Evolutionary conservation across 2,113 vertebrate species (phyloP).

Genomic region (Leucoraja erinaceus): DNA sequence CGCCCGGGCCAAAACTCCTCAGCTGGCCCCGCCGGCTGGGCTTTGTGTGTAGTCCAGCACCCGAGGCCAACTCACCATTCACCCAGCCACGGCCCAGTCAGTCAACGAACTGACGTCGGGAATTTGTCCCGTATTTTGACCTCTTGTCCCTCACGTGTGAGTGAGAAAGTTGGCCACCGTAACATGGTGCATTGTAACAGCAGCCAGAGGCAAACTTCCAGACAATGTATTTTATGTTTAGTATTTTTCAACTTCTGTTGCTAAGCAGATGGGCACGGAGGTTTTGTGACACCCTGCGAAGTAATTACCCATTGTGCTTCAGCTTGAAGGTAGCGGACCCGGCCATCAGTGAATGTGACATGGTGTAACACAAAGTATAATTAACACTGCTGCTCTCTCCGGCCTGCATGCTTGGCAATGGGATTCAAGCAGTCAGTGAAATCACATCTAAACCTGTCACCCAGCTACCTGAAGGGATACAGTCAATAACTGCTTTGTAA

Average conservation of each 20-base stretch:
- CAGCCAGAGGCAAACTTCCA: no score
- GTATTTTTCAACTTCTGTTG: background rate
- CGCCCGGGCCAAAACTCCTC: no score
- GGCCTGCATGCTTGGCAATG: background rate
- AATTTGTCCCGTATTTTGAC: no score
- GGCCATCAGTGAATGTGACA: background rate
- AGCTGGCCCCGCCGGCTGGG: no score
- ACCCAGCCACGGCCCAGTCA: no score
- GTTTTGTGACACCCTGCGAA: background rate
- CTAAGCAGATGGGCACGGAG: background rate
- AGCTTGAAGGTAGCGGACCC: background rate
- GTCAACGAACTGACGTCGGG: no score
- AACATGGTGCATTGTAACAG: no score
- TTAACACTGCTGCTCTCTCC: background rate
- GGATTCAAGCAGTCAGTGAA: background rate
- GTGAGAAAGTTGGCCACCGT: no score
- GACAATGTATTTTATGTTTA: background rate
- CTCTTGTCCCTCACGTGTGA: no score
- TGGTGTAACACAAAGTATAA: background rate
- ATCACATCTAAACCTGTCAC: background rate
- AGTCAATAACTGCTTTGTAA: background rate
- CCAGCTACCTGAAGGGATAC: background rate
- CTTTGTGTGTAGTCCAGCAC: no score
- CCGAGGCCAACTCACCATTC: no score
- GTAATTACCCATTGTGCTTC: background rate